A percentile compares a stretch with the other conserved stretches of the same genome.
These are phyloP conservation scores for Anthopleura xanthogrammica DNA, from an alignment of 92 coral and sea anemone species.

Conservation along the genomic window DNA sequence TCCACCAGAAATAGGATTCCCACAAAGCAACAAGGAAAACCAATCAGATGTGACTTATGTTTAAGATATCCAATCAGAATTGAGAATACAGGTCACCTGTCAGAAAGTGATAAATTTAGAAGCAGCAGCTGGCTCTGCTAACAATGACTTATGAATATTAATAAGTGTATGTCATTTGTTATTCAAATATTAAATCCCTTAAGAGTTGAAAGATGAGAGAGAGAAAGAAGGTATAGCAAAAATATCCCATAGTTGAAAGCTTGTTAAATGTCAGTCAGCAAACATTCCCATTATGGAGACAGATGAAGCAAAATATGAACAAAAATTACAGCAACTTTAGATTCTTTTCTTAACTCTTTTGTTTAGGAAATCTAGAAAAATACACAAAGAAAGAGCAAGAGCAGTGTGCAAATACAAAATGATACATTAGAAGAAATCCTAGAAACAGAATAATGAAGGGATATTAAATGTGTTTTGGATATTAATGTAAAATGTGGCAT, in stretches of 20 bases:
- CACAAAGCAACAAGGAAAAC: constrained; percentile 62
- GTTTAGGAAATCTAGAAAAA: neutral
- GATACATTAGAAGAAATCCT: neutral
- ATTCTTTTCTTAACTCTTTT: neutral
- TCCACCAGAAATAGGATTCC: constrained; percentile 46
- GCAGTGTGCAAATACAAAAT: neutral
- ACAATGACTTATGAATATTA: constrained; percentile 71
- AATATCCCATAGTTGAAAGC: neutral
- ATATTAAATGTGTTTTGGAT: neutral
- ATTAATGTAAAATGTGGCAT: neutral
- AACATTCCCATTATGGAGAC: neutral
- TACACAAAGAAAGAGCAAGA: neutral
- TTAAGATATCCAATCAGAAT: constrained; percentile 64
- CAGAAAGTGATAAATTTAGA: constrained; percentile 59
- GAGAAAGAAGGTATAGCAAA: neutral
- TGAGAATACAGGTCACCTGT: constrained; percentile 73
- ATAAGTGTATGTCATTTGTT: constrained; percentile 50
- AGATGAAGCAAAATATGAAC: neutral
- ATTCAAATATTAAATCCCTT: constrained; percentile 51
- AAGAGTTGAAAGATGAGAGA: neutral
- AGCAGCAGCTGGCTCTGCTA: constrained; percentile 66
- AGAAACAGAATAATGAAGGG: neutral
- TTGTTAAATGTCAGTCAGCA: neutral
- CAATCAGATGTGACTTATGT: constrained; percentile 55
- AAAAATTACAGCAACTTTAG: too few species aligned